Conservation (phyloP, 2,888 invertebrate genomes). For the Allophyes oxyacanthae region DNA sequence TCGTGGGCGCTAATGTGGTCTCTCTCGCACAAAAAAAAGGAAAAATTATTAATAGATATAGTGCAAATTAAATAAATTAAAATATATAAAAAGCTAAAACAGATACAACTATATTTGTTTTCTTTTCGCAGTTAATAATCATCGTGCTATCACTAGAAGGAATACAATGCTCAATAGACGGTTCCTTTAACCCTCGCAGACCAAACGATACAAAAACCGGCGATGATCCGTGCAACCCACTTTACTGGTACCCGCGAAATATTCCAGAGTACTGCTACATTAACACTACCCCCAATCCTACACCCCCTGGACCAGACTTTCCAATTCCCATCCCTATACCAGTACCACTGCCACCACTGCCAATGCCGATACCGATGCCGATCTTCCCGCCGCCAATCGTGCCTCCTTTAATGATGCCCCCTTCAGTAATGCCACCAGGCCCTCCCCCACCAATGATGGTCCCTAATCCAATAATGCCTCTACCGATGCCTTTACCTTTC, state of each 20-base stretch:
- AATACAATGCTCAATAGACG: slow-evolving; percentile 64
- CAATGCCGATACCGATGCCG: slow-evolving; percentile 25
- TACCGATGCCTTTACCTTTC: slow-evolving; percentile 53
- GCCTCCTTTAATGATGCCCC: slow-evolving; percentile 34
- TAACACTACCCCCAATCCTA: slow-evolving; percentile 25
- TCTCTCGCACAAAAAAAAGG: too few relatives aligned
- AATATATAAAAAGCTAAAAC: too few relatives aligned
- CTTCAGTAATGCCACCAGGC: slow-evolving; percentile 15
- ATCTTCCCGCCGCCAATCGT: slow-evolving; percentile 33
- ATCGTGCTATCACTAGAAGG: slow-evolving; percentile 41
- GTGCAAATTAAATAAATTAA: too few relatives aligned
- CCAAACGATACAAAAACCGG: slow-evolving; percentile 30
- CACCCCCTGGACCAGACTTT: slow-evolving; percentile 15
- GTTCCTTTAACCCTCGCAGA: slow-evolving; percentile 35
- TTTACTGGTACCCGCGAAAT: slow-evolving; percentile 76
- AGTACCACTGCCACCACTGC: slow-evolving; percentile 37
- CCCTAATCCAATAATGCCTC: slow-evolving; percentile 40
- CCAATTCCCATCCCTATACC: slow-evolving; percentile 53
- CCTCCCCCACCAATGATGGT: slow-evolving; percentile 23
- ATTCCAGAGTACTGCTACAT: slow-evolving; percentile 64
- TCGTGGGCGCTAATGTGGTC: too few relatives aligned
- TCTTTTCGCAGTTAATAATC: slow-evolving; percentile 60
- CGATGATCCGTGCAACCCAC: slow-evolving; percentile 75
- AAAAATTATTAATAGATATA: too few relatives aligned
- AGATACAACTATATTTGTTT: neutral